Base-by-base conservation (phyloP, 2,888 invertebrate genomes). In the Lamproptera curius region DNA sequence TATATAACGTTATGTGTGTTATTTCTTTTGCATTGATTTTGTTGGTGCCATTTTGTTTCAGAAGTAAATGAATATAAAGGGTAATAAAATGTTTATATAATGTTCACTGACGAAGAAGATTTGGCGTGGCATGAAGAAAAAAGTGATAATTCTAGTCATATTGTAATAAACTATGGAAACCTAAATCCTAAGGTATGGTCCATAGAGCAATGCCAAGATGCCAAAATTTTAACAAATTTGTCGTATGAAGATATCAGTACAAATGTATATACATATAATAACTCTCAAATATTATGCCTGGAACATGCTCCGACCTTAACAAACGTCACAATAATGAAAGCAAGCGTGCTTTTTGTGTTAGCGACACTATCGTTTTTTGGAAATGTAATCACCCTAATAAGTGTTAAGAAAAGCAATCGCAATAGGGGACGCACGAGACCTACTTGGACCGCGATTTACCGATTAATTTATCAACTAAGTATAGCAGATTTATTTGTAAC, bases 401-500 rank as follows among this genome's bases (percentile, higher is more conserved):
- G 94, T 61, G 93, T 95, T 65, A 90, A 89, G 56, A 89, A 89
- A 62, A 92, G 92, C 2, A 90, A 91, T 56, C 76, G 90, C 14
- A 84, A 88, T 16, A 75, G 90, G 8, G 80, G 90, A 14, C 76
- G 89, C 53, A 86, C 90, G 0, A 84, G 91, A 8, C 91, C 92
- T 14, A 90, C 89, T 8, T 92, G 91, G 89, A 92, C 92, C 26
- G 92, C 92, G 0, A 92, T 93, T 55, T 94, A 95, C 63, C 92
- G 92, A 38, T 79, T 95, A 36, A 94, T 95, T 62, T 90, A 94
- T 44, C 95, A 95, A 67, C 81, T 96, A n/a, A 94, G 95, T 10
- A 89, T 95, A 41, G 94, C 95, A 1, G 95, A 96, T 76, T 85
- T 95, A 11, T 78, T 95, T 16, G 95, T 96, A 3, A 94, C 95